Evolutionary conservation across 2,113 vertebrate genomes (phyloP).

Genomic region (Mormyrus iriodes): DNA sequence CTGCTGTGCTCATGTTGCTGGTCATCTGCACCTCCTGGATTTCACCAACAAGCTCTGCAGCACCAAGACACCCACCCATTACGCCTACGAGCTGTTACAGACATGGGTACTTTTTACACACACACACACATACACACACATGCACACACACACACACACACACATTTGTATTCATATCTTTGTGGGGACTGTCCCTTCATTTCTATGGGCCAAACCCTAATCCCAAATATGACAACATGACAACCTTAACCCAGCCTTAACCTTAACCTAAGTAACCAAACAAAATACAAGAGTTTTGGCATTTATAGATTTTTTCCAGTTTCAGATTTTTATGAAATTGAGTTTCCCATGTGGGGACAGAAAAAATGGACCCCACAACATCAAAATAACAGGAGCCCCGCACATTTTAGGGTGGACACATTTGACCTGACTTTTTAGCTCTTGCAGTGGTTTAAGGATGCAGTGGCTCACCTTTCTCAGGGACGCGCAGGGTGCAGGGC

Average conservation of each 20-base stretch:
- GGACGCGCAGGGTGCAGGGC: slow-evolving; percentile 75
- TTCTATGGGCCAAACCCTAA: too few relatives aligned
- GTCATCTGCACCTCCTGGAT: slow-evolving; percentile 58
- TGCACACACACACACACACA: too few relatives aligned
- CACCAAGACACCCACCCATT: background rate
- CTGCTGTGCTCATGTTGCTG: slow-evolving; percentile 81
- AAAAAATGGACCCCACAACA: background rate
- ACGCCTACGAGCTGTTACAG: background rate
- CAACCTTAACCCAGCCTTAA: too few relatives aligned
- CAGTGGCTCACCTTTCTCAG: slow-evolving; percentile 65
- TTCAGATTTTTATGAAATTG: background rate
- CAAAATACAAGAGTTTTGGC: background rate
- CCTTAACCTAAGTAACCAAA: background rate
- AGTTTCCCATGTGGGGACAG: background rate
- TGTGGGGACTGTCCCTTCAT: too few relatives aligned
- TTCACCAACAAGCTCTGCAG: slow-evolving; percentile 71
- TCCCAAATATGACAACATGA: too few relatives aligned
- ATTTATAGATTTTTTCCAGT: background rate
- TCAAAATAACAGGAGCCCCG: background rate
- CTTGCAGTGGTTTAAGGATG: background rate
- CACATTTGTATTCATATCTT: too few relatives aligned
- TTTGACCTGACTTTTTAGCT: background rate
- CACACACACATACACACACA: background rate
- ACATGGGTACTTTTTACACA: background rate
- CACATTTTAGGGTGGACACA: background rate